Evolutionary conservation across 2,113 vertebrate species (phyloP), one percentile per base, ranked within the genome.

Genomic region (Orthonyx spaldingii): DNA sequence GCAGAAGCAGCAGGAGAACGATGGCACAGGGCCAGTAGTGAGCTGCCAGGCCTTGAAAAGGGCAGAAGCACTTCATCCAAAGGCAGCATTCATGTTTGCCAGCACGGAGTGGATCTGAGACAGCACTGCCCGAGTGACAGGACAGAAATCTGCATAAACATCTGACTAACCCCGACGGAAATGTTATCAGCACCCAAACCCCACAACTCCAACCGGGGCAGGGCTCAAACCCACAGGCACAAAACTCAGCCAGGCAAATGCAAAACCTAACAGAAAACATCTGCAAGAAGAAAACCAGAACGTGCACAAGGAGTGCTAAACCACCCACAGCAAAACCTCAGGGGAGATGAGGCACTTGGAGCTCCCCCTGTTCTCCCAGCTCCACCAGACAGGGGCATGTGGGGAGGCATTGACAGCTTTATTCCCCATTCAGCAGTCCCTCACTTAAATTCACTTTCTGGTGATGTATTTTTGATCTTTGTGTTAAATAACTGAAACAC

Each of bases 11-110:
- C 64, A 77, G 75, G 56, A 93, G 21, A 10, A 86, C 39, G 55
- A 42, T 86, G 94, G 94, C 95, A 95, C n/a, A 92, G 16, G 63
- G 90, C 90, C 96, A 97, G 66, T 53, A 90, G 59, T n/a, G 52
- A 83, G 65, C 42, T 83, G 66, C 20, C 66, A 83, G 75, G 55
- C 75, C 59, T 50, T 8, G 50, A 55, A 79, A 93, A 97, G 82
- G 82, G 82, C 85, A 97, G 28, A 61, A 46, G 3, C 55, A 11
- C 66, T 57, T 68, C 55, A 83, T 74, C 46, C 53, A 49, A 76
- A 95, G 57, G 55, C 90, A 80, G 37, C 8, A 57, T 83, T 65
- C 65, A 64, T 16, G 50, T 28, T 68, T 65, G 46, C n/a, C 75
- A 85, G 68, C 6, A 0, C 2, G 0, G 81, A 76, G 30, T 2